phyloP scores from a whole-genome alignment of 2,888 invertebrate species.

The Aphodius granarius region DNA sequence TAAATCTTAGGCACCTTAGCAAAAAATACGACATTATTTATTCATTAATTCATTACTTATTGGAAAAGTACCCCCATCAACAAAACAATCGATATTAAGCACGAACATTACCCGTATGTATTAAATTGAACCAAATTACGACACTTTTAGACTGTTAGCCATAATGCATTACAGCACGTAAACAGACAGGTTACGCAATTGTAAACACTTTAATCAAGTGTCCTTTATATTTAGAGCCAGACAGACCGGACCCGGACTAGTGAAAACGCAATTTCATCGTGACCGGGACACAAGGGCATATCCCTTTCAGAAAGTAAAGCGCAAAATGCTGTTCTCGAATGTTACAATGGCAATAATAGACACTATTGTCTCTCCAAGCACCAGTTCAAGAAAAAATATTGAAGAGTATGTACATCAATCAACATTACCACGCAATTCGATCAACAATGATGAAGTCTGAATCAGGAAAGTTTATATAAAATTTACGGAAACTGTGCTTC shows the following conservation, averaged over 20 bases:
- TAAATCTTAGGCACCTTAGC: too few relatives aligned
- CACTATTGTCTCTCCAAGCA: not conserved
- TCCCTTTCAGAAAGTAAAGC: not conserved
- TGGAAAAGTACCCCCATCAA: too few relatives aligned
- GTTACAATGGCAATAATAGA: not conserved
- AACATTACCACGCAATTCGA: not conserved
- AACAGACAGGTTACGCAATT: not conserved
- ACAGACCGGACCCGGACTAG: not conserved
- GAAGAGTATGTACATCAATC: not conserved
- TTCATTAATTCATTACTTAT: too few relatives aligned
- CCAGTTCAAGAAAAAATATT: not conserved
- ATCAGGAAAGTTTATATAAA: not conserved
- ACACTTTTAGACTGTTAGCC: not conserved
- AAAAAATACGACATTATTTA: too few relatives aligned
- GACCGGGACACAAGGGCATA: not conserved
- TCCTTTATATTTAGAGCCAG: not conserved
- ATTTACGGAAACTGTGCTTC: too few relatives aligned
- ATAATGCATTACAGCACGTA: not conserved
- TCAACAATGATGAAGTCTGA: not conserved
- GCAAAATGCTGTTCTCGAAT: not conserved
- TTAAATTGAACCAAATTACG: not conserved
- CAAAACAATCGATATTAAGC: too few relatives aligned
- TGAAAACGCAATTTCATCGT: not conserved
- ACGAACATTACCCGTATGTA: too few relatives aligned
- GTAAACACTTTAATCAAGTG: not conserved